phyloP scores from a whole-genome alignment of 2,797 vertebrate genomes.

The Anguilla anguilla region DNA sequence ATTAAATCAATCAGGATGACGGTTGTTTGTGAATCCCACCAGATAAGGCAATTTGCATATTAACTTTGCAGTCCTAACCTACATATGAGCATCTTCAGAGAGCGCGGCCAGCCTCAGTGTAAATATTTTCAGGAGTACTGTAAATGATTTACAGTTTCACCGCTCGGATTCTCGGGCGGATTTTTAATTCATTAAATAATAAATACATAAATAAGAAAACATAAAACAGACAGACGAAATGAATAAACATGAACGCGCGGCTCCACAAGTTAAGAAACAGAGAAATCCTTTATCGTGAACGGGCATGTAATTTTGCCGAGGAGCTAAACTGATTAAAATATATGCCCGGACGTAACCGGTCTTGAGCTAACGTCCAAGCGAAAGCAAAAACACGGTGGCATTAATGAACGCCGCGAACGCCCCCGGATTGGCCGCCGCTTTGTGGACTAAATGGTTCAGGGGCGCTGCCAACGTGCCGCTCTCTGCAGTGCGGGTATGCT shows the following conservation, averaged over 20 bases:
- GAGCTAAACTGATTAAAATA: slow-evolving; percentile 53
- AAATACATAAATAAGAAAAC: slow-evolving; percentile 62
- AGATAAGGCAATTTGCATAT: slow-evolving; percentile 99
- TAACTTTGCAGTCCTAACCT: slow-evolving; percentile 95
- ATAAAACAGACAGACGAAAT: slow-evolving; percentile 65
- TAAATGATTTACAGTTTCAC: slow-evolving; percentile 84
- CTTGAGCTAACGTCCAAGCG: slow-evolving; percentile 57
- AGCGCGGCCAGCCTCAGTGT: slow-evolving; percentile 84
- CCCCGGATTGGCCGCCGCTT: slow-evolving; percentile 53
- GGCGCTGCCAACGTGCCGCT: slow-evolving; percentile 11
- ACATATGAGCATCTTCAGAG: slow-evolving; percentile 92
- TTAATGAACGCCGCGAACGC: slow-evolving; percentile 51
- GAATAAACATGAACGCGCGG: slow-evolving; percentile 53
- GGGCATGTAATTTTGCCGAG: slow-evolving; percentile 37
- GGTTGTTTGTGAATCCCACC: slow-evolving; percentile 98
- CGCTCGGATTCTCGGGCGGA: slow-evolving; percentile 59
- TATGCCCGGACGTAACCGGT: slow-evolving; percentile 48
- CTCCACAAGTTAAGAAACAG: slow-evolving; percentile 33
- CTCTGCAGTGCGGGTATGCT: slow-evolving; percentile 18
- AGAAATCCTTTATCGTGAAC: background rate
- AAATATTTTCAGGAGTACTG: slow-evolving; percentile 84
- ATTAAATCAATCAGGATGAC: slow-evolving; percentile 99
- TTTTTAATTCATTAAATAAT: slow-evolving; percentile 74
- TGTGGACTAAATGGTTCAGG: slow-evolving; percentile 38
- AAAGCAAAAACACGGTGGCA: slow-evolving; percentile 38